Evolutionary conservation across 35 echinoderm and acorn worm genomes (phyloP).

Genomic region (Ophioderma brevispina): DNA sequence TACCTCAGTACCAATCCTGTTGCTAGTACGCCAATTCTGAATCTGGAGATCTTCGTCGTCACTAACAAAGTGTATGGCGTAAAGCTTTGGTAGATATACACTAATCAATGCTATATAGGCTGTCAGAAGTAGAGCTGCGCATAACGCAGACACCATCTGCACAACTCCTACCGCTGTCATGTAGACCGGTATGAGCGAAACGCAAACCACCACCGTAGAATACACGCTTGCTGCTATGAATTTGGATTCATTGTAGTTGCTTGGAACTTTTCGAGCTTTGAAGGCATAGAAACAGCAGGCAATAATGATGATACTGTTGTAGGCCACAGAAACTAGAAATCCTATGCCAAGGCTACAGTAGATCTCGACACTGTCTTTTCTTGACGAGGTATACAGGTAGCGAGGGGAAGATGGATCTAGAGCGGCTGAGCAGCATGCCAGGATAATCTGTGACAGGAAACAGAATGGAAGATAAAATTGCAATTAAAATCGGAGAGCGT

Average conservation of each 20-base stretch:
- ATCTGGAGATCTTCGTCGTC: background rate
- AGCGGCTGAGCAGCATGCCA: background rate
- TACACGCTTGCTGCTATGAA: constrained; percentile 4
- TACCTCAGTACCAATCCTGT: background rate
- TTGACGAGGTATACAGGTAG: background rate
- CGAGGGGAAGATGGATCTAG: background rate
- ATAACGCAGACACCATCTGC: background rate
- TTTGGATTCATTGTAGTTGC: background rate
- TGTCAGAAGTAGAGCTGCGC: background rate
- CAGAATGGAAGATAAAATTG: background rate
- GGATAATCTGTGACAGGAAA: background rate
- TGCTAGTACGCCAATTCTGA: background rate
- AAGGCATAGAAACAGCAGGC: background rate
- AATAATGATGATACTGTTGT: background rate
- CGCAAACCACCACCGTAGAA: background rate
- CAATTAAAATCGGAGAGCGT: background rate
- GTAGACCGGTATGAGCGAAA: constrained; percentile 1
- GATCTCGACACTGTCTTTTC: background rate
- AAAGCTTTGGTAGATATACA: constrained; percentile 11
- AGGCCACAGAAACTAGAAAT: background rate
- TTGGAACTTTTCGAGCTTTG: background rate
- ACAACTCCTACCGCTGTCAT: background rate
- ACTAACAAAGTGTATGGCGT: background rate
- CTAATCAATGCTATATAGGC: background rate
- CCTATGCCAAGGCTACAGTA: background rate